A percentile compares a stretch with the other conserved stretches of the same genome.
Evolutionary conservation across 2,888 invertebrate genomes (phyloP).

Genomic region (Conus canariensis): DNA sequence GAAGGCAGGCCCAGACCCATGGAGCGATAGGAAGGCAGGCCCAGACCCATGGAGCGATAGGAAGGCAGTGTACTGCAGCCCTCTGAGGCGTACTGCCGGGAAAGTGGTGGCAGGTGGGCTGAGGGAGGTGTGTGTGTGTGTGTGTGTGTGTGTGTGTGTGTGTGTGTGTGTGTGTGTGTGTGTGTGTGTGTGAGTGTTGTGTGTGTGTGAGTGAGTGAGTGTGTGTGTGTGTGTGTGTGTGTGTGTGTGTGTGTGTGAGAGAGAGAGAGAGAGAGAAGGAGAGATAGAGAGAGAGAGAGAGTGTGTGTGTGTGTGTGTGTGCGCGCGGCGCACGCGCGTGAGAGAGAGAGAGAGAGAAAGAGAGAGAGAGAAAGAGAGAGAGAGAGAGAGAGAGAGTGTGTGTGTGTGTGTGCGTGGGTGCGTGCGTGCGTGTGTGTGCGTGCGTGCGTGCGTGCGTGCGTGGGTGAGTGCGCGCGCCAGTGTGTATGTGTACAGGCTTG

Average conservation of each 20-base stretch:
- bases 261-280: too few species aligned
- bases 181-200: not conserved
- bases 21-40: not conserved
- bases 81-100: too few species aligned
- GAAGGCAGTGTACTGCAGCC: too few species aligned
- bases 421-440: too few species aligned
- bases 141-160: not conserved
- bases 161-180: conserved; percentile 25
- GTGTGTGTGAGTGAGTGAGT: conserved; percentile 4
- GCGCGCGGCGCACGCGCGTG: not conserved
- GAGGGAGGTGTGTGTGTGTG: not conserved
- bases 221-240: conserved; percentile 35
- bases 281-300: too few species aligned
- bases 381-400: too few species aligned
- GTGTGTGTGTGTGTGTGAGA: not conserved
- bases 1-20: not conserved
- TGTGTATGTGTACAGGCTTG: not conserved
- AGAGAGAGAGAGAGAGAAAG: too few species aligned
- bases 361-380: too few species aligned
- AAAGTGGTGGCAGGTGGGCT: too few species aligned
- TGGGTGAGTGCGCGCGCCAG: not conserved
- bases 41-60: not conserved
- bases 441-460: not conserved
- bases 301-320: not conserved
- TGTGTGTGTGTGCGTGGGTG: too few species aligned